Percentiles rank a stretch among this genome's conserved stretches.
phyloP scores from a whole-genome alignment of 2,113 vertebrate species.

The Alosa alosa region DNA sequence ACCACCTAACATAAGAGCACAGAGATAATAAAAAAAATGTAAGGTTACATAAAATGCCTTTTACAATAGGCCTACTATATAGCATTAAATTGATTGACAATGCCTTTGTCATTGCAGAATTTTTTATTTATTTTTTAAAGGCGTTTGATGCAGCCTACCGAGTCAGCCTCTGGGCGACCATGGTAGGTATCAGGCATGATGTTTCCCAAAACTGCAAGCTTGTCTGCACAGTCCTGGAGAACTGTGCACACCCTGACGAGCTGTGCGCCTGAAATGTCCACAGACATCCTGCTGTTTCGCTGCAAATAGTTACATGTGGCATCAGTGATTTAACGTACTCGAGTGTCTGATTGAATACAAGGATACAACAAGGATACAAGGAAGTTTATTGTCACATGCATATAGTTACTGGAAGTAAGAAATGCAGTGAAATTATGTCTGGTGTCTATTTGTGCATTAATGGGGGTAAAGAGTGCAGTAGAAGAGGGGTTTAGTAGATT shows the following conservation, averaged over 20 bases:
- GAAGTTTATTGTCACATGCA: too few relatives aligned
- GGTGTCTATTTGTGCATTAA: too few relatives aligned
- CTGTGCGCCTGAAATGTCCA: constrained; percentile 58
- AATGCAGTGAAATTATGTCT: too few relatives aligned
- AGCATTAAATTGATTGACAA: neutral
- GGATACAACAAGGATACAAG: too few relatives aligned
- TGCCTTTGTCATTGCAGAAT: neutral
- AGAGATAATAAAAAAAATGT: neutral
- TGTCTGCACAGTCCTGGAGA: constrained; percentile 72
- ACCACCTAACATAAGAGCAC: constrained; percentile 47
- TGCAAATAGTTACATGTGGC: neutral
- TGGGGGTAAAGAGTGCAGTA: too few relatives aligned
- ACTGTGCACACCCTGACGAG: constrained; percentile 66
- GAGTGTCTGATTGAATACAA: neutral
- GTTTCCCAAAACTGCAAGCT: constrained; percentile 75
- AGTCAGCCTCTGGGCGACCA: constrained; percentile 41
- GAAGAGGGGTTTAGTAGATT: too few relatives aligned
- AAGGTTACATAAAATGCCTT: too few relatives aligned
- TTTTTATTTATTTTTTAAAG: too few relatives aligned
- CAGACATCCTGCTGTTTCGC: constrained; percentile 26
- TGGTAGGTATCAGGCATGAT: constrained; percentile 59
- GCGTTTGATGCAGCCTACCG: constrained; percentile 4
- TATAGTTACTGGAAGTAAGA: too few relatives aligned
- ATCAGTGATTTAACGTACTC: neutral
- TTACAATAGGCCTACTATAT: too few relatives aligned